Base-by-base conservation (phyloP, 2,888 invertebrate species). In the Acanthosepion lycidas region DNA sequence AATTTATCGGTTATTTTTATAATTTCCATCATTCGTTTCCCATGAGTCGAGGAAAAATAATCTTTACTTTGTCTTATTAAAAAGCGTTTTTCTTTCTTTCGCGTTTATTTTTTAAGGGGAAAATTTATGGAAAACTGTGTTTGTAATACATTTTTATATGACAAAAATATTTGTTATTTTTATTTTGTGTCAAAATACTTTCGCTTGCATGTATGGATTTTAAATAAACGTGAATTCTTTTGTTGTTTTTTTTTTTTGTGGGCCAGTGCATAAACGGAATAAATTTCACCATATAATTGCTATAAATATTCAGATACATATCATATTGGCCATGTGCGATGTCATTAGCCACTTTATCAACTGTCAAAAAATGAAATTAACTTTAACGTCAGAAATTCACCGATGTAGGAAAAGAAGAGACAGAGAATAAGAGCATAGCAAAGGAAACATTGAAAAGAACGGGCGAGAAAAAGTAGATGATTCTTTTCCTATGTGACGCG, bases 11-110 rank as follows among this genome's bases (percentile, higher is more conserved):
- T 78, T 78, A 78, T 78, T 78, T 78, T 15, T 15, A 78, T n/a
- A n/a, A 78, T 78, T 78, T 78, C 15, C 78, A 78, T 78, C n/a
- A 78, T 78, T 78, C 12, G 9, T 78, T 59, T 78, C 78, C 78
- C 78, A n/a, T 5, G 78, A 33, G 78, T 33, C 78, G 78, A 78
- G 9, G n/a, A 33, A 33, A 78, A 78, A 78, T 78, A 78, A 78
- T 33, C 78, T 78, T 78, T n/a, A 78, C 78, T 78, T 78, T 78
- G 33, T 78, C 78, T n/a, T 78, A 78, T 78, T 78, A 78, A 78
- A 78, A 78, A 78, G 78, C 78, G n/a, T 78, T n/a, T 33, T 78
- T n/a, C 8, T 78, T 15, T 78, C n/a, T 33, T 78, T 78, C 12
- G 1, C 9, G 4, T 78, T n/a, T 78, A n/a, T 28, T 28, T 28